Evolutionary conservation across 1,140 invertebrate genomes (phyloP).

Genomic region (Trichonephila clavipes): DNA sequence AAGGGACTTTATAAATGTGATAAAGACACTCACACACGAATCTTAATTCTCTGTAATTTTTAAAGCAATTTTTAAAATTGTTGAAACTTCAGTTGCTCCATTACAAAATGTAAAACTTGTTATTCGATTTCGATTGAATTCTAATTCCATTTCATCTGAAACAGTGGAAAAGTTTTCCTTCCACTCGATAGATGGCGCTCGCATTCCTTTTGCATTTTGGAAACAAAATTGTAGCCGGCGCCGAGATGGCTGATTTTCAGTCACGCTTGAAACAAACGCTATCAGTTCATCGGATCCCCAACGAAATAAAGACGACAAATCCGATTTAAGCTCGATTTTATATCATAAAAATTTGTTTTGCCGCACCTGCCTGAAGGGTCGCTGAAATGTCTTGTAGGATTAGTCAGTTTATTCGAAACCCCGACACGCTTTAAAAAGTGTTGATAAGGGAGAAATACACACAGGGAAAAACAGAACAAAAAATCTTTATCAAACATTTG

Average conservation of each 20-base stretch:
- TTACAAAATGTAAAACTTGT: too few relatives aligned
- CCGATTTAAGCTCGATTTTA: slow-evolving; percentile 6
- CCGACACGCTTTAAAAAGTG: not conserved
- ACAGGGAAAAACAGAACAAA: too few relatives aligned
- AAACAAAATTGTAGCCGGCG: not conserved
- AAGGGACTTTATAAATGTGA: too few relatives aligned
- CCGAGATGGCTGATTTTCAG: slow-evolving; percentile 59
- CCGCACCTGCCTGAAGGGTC: not conserved
- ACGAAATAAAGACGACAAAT: slow-evolving; percentile 59
- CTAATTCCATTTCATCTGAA: not conserved
- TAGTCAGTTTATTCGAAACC: not conserved
- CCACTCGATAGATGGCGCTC: slow-evolving; percentile 42
- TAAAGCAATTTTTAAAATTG: too few relatives aligned
- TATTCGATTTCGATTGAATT: too few relatives aligned
- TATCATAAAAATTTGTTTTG: not conserved
- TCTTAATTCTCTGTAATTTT: too few relatives aligned
- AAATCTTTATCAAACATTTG: not conserved
- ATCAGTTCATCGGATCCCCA: slow-evolving; percentile 56
- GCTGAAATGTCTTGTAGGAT: not conserved
- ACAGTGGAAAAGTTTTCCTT: not conserved
- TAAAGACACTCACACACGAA: too few relatives aligned
- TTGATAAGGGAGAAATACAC: not conserved
- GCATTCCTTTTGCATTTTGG: not conserved
- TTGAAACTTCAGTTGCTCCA: too few relatives aligned
- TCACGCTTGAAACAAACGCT: slow-evolving; percentile 51